phyloP scores from a whole-genome alignment of 2,797 vertebrate species.

The Pogonophryne albipinna region DNA sequence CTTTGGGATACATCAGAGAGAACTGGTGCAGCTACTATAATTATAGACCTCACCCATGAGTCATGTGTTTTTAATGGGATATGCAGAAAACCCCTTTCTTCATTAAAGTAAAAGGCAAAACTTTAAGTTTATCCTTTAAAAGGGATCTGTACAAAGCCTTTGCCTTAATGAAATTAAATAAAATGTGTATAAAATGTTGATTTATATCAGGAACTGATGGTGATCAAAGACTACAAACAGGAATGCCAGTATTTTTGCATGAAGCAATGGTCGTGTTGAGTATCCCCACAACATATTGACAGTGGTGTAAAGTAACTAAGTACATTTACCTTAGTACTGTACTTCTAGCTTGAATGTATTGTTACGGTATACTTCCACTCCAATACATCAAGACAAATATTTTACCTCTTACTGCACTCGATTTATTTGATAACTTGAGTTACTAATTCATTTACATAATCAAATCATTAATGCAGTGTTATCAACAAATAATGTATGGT shows the following conservation, averaged over 20 bases:
- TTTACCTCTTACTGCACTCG: no score
- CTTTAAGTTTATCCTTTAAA: neutral
- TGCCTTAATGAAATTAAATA: neutral
- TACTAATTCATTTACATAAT: no score
- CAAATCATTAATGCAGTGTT: no score
- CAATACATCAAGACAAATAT: no score
- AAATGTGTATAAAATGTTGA: neutral
- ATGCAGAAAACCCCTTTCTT: neutral
- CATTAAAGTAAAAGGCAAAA: neutral
- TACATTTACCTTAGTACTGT: no score
- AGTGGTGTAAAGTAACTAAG: no score
- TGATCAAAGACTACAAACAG: neutral
- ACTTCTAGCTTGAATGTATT: no score
- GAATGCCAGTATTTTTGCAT: neutral
- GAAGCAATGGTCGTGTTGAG: no score
- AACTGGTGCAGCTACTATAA: neutral
- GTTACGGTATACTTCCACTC: no score
- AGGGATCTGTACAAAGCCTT: neutral
- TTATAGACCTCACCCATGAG: neutral
- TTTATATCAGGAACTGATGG: neutral
- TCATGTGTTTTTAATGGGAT: slow-evolving; percentile 1
- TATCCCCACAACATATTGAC: no score
- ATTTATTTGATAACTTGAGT: no score
- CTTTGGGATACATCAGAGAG: neutral
- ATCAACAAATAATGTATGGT: no score